A percentile compares a stretch with the other conserved stretches of the same genome.
Conservation (phyloP, 2,797 vertebrate species). For the Eupleurogrammus muticus region DNA sequence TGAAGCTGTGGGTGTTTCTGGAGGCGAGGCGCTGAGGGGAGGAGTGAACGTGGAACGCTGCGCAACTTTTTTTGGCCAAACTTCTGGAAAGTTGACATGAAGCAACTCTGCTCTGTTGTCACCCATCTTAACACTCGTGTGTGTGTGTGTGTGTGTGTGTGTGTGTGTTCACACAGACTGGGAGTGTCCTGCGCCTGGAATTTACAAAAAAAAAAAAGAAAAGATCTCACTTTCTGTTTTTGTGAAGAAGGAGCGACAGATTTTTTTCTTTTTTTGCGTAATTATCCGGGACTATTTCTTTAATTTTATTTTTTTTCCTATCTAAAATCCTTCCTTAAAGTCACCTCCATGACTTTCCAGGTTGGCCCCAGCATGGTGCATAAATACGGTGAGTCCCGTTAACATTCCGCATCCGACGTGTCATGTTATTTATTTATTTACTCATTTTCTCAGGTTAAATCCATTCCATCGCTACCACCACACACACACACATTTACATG, state of each 20-base stretch:
- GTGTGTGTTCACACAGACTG: slow-evolving; percentile 28
- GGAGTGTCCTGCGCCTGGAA: slow-evolving; percentile 51
- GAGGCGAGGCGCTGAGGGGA: slow-evolving; percentile 55
- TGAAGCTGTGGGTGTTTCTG: slow-evolving; percentile 9
- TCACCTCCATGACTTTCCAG: slow-evolving; percentile 40
- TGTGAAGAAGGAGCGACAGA: slow-evolving; percentile 31
- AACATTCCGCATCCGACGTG: slow-evolving; percentile 32
- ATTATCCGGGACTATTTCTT: slow-evolving; percentile 1
- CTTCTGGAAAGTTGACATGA: slow-evolving; percentile 69
- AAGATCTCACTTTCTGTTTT: slow-evolving; percentile 23
- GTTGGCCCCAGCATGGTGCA: slow-evolving; percentile 78
- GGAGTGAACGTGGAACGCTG: slow-evolving; percentile 55
- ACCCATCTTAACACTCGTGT: slow-evolving; percentile 18
- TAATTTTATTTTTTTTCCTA: neutral
- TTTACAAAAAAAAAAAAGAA: slow-evolving; percentile 16
- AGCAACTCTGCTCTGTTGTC: slow-evolving; percentile 41
- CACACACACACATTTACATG: neutral
- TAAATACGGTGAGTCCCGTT: slow-evolving; percentile 83
- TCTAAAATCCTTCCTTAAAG: neutral
- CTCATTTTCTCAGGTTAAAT: slow-evolving; percentile 26
- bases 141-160: slow-evolving; percentile 6
- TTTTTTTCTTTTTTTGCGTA: neutral
- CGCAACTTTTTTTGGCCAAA: slow-evolving; percentile 53
- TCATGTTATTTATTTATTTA: slow-evolving; percentile 3
- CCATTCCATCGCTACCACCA: slow-evolving; percentile 10